These are phyloP conservation scores for Albula goreensis DNA, from an alignment of 2,113 vertebrate species.

Conservation along the genomic window DNA sequence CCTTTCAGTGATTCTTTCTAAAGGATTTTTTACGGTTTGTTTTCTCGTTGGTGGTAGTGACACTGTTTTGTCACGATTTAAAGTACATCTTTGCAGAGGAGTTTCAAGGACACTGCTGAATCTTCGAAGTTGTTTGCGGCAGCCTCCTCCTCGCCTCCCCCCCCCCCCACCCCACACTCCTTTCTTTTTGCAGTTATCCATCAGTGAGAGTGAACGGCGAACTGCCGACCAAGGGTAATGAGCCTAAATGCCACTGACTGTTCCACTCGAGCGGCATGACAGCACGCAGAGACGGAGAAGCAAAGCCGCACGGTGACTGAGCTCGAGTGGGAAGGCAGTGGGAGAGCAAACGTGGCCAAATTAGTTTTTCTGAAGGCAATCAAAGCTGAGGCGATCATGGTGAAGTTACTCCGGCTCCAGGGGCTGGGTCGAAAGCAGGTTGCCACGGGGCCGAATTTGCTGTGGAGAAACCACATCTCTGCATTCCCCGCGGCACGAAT, in stretches of 20 bases:
- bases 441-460: too few relatives aligned
- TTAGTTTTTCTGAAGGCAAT: not conserved
- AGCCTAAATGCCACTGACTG: constrained; percentile 12
- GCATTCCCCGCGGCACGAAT: too few relatives aligned
- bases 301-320: not conserved
- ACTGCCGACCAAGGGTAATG: not conserved
- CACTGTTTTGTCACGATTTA: not conserved
- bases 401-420: not conserved
- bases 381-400: not conserved
- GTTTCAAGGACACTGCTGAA: not conserved
- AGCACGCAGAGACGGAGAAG: not conserved
- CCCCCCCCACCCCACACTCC: too few relatives aligned
- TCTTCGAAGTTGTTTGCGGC: not conserved
- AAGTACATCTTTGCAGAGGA: not conserved
- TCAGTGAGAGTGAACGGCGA: not conserved
- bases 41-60: not conserved
- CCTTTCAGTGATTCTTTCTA: not conserved
- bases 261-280: not conserved
- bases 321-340: not conserved
- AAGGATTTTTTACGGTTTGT: not conserved
- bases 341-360: not conserved
- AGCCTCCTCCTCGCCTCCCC: not conserved
- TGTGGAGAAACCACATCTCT: too few relatives aligned
- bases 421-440: not conserved
- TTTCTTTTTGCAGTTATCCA: not conserved